These are phyloP conservation scores for Rhinoraja longicauda DNA, from an alignment of 2,797 vertebrate species.

Conservation along the genomic window DNA sequence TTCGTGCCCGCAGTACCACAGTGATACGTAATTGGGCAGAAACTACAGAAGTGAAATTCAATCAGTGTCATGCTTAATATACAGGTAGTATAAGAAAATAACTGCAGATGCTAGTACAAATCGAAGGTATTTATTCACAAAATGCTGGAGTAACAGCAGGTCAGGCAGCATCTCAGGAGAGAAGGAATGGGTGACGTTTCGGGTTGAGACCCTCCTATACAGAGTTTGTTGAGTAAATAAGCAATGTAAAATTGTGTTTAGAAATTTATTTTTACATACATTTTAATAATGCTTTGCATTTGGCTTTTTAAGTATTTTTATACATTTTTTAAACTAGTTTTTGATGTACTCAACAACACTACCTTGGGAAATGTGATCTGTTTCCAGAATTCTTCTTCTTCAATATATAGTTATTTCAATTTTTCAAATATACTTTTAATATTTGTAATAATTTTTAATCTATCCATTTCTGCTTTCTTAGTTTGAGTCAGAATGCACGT, in stretches of 20 bases:
- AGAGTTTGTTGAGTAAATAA: not conserved
- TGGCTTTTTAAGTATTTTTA: not conserved
- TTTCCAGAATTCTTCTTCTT: not conserved
- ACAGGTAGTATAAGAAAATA: not conserved
- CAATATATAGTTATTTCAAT: not conserved
- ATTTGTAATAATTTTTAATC: not conserved
- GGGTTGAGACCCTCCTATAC: too few relatives aligned
- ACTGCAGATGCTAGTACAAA: too few relatives aligned
- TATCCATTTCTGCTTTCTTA: not conserved
- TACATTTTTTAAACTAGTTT: not conserved
- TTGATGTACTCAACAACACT: not conserved
- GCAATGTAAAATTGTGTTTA: too few relatives aligned
- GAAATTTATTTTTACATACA: too few relatives aligned
- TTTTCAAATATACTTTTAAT: not conserved
- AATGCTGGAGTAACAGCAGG: too few relatives aligned
- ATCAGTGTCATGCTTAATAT: not conserved
- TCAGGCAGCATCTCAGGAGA: too few relatives aligned
- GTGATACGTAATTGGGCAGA: not conserved
- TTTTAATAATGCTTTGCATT: not conserved
- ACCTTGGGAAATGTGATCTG: not conserved
- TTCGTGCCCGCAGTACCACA: not conserved
- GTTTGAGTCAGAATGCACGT: not conserved
- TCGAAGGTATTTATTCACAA: too few relatives aligned
- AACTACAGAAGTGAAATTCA: not conserved
- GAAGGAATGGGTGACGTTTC: too few relatives aligned